Percentiles rank a stretch among this genome's conserved stretches.
phyloP scores from a whole-genome alignment of 1,140 invertebrate species.

The Lineus longissimus region DNA sequence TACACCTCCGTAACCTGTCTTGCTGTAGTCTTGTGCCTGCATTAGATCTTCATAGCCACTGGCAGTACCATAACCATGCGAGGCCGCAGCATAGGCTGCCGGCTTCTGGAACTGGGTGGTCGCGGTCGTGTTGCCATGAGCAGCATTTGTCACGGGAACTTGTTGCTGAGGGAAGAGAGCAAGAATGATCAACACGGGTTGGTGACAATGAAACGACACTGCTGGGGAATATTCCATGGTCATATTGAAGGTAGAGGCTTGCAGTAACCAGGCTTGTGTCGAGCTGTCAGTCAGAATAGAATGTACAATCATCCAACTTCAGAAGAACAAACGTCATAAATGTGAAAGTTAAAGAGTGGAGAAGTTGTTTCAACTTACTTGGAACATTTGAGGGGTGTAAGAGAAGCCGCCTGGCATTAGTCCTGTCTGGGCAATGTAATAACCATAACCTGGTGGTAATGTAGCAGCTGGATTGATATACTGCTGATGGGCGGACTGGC shows the following conservation, averaged over 20 bases:
- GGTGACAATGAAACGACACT: too few relatives aligned
- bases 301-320: too few relatives aligned
- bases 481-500: slow-evolving; percentile 55
- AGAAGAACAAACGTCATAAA: too few relatives aligned
- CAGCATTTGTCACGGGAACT: slow-evolving; percentile 51
- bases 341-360: too few relatives aligned
- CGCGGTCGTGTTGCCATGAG: slow-evolving; percentile 47
- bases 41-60: slow-evolving; percentile 64
- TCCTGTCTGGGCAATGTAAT: slow-evolving; percentile 62
- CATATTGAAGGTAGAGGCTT: too few relatives aligned
- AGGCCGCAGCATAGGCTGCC: slow-evolving; percentile 43
- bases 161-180: slow-evolving; percentile 34
- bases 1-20: slow-evolving; percentile 55
- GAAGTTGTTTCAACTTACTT: slow-evolving; percentile 32
- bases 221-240: too few relatives aligned
- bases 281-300: too few relatives aligned
- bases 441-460: slow-evolving; percentile 66
- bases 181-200: neutral
- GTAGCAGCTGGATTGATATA: slow-evolving; percentile 39
- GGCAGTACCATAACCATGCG: slow-evolving; percentile 39
- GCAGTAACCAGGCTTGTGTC: too few relatives aligned
- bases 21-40: slow-evolving; percentile 61
- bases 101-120: slow-evolving; percentile 52
- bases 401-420: slow-evolving; percentile 64
- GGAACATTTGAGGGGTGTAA: slow-evolving; percentile 64